phyloP scores from a whole-genome alignment of 2,888 invertebrate species.

The Trypoxylon attenuatum region DNA sequence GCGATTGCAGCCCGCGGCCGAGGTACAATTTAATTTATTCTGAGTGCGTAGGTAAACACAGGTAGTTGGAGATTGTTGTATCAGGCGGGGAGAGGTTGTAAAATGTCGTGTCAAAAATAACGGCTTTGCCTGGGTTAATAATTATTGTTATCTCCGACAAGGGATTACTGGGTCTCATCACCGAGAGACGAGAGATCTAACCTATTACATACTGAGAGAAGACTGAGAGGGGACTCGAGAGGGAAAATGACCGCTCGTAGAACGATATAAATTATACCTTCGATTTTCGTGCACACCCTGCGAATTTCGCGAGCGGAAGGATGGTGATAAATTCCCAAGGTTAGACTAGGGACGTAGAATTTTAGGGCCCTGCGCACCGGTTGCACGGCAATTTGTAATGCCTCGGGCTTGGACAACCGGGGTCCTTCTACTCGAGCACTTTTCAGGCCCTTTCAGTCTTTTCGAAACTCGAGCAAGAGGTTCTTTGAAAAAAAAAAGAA shows the following conservation, averaged over 20 bases:
- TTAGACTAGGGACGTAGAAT: constrained; percentile 29
- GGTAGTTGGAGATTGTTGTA: background rate
- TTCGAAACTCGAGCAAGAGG: too few relatives aligned
- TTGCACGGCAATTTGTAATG: constrained; percentile 44
- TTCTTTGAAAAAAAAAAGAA: too few relatives aligned
- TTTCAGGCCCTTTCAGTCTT: too few relatives aligned
- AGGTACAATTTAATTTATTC: too few relatives aligned
- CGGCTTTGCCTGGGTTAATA: constrained; percentile 1
- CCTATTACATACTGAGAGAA: too few relatives aligned
- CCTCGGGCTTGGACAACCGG: too few relatives aligned
- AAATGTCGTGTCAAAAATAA: background rate
- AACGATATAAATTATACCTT: constrained; percentile 53
- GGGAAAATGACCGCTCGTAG: constrained; percentile 45
- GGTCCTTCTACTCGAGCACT: too few relatives aligned
- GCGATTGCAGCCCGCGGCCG: too few relatives aligned
- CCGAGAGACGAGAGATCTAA: constrained; percentile 14
- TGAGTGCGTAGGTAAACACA: too few relatives aligned
- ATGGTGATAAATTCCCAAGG: constrained; percentile 49
- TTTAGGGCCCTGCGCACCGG: constrained; percentile 30
- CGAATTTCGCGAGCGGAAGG: constrained; percentile 44
- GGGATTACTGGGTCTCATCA: constrained; percentile 6
- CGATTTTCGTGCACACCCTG: constrained; percentile 50
- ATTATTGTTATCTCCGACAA: constrained; percentile 15
- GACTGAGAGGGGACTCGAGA: constrained; percentile 42
- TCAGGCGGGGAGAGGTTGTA: too few relatives aligned